Conservation (phyloP, 2,113 vertebrate genomes). For the Barnardius zonarius region DNA sequence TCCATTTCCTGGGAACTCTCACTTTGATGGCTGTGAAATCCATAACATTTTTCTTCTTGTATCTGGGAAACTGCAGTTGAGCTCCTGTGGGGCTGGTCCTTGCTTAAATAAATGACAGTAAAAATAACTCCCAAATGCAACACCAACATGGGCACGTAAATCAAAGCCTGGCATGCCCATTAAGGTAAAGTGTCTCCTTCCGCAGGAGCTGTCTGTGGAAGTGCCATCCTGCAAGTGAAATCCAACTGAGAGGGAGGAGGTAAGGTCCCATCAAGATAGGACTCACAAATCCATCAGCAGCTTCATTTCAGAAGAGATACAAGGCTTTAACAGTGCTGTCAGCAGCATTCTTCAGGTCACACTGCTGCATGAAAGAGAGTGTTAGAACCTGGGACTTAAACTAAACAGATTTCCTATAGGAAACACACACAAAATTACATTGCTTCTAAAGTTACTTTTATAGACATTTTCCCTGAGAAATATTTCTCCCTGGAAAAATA, state of each 20-base stretch:
- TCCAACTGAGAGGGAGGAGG: not conserved
- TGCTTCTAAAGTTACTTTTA: constrained; percentile 67
- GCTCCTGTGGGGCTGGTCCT: not conserved
- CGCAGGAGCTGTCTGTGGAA: not conserved
- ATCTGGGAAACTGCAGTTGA: not conserved
- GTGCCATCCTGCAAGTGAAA: not conserved
- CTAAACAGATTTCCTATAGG: constrained; percentile 74
- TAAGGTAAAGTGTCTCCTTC: not conserved
- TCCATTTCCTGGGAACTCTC: constrained; percentile 22
- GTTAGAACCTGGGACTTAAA: constrained; percentile 64
- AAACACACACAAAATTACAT: constrained; percentile 61
- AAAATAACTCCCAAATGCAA: not conserved
- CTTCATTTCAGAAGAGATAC: not conserved
- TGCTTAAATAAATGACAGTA: not conserved
- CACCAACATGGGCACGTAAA: not conserved
- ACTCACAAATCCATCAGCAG: not conserved
- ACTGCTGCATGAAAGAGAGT: not conserved
- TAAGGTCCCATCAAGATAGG: not conserved
- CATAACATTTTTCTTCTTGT: not conserved
- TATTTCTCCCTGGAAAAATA: constrained; percentile 75
- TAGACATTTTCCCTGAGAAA: constrained; percentile 66
- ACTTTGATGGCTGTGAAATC: constrained; percentile 24
- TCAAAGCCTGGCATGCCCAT: not conserved
- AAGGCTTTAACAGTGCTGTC: not conserved
- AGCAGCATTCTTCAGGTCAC: constrained; percentile 12